Percentiles rank a stretch among this genome's conserved stretches.
These are phyloP conservation scores for mouse (Mus musculus) DNA, from an alignment of 2,113 vertebrate genomes.

Conservation along the genomic window GRCm39 chr1:70951501-70952000, in stretches of 20 bases:
- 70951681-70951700: neutral
- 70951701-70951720: neutral
- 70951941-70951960: neutral
- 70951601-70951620: neutral
- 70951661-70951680: neutral
- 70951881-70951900: neutral
- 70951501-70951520: neutral
- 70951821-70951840: neutral
- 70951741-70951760: too few species aligned
- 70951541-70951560: neutral
- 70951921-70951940: neutral
- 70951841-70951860: neutral
- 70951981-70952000: neutral
- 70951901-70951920: neutral
- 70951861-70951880: neutral
- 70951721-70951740: neutral
- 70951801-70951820: neutral
- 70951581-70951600: neutral
- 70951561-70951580: neutral
- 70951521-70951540: neutral
- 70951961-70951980: neutral
- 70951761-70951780: neutral
- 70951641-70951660: neutral
- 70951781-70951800: neutral
- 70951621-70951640: neutral